Evolutionary conservation across 2,888 invertebrate species (phyloP).

Genomic region (Campopleginae sp.): DNA sequence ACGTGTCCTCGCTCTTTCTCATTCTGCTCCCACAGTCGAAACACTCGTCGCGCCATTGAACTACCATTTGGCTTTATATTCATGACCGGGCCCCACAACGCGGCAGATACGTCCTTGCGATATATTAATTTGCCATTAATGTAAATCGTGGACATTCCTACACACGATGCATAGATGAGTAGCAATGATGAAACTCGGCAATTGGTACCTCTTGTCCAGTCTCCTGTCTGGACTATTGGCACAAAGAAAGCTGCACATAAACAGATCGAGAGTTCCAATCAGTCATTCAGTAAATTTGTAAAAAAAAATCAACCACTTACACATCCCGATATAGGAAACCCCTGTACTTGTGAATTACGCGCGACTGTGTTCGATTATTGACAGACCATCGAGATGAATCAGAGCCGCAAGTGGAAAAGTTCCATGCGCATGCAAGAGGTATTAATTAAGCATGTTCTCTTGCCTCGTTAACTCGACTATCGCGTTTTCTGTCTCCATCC

Average conservation of each 20-base stretch:
- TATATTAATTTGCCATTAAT: constrained; percentile 77
- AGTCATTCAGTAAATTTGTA: neutral
- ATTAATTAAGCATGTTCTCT: constrained; percentile 70
- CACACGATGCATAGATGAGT: neutral
- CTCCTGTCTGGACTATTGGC: neutral
- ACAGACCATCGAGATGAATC: constrained; percentile 32
- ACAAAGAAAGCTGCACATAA: neutral
- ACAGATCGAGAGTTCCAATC: neutral
- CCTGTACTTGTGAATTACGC: neutral
- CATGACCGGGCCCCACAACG: constrained; percentile 70
- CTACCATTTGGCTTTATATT: constrained; percentile 72
- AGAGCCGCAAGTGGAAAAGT: constrained; percentile 10
- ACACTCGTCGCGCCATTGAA: constrained; percentile 46
- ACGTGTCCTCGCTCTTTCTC: constrained; percentile 29
- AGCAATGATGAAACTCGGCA: neutral
- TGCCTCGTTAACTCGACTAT: constrained; percentile 63
- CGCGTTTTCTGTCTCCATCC: constrained; percentile 30
- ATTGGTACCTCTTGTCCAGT: constrained; percentile 11
- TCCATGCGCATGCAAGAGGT: constrained; percentile 43
- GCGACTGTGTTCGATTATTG: constrained; percentile 22
- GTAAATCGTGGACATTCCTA: constrained; percentile 62
- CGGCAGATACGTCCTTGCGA: constrained; percentile 70
- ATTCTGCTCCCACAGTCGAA: constrained; percentile 21
- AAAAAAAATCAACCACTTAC: neutral
- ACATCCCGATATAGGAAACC: neutral